These are phyloP conservation scores for Drusus annulatus DNA, from an alignment of 1,140 invertebrate genomes.

Conservation along the genomic window DNA sequence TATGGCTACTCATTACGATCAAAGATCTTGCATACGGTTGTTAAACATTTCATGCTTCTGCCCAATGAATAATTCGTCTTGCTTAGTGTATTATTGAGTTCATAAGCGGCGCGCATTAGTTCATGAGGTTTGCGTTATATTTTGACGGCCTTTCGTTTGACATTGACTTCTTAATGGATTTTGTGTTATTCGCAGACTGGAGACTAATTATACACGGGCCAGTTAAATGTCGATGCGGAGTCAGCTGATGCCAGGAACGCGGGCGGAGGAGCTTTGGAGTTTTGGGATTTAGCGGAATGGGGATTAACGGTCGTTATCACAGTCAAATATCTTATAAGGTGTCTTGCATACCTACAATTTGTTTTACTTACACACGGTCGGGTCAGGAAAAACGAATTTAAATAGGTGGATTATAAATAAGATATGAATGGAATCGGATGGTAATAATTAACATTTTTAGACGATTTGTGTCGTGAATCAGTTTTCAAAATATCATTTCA, in stretches of 20 bases:
- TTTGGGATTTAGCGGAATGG: background rate
- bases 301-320: background rate
- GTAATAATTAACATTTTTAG: too few relatives aligned
- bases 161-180: constrained; percentile 31
- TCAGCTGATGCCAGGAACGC: constrained; percentile 30
- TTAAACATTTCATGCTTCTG: background rate
- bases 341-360: too few relatives aligned
- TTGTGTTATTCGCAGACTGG: constrained; percentile 8
- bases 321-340: too few relatives aligned
- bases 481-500: too few relatives aligned
- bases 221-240: background rate
- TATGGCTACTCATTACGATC: too few relatives aligned
- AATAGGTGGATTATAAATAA: too few relatives aligned
- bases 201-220: constrained; percentile 12
- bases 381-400: too few relatives aligned
- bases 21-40: background rate
- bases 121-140: background rate
- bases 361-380: too few relatives aligned
- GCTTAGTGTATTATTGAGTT: background rate
- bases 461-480: too few relatives aligned
- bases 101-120: background rate
- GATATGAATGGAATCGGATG: too few relatives aligned
- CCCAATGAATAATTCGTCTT: background rate
- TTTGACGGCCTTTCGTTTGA: constrained; percentile 26
- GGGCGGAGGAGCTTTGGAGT: background rate